Base-by-base conservation (phyloP, 2,113 vertebrate genomes). In the Lycocorax pyrrhopterus region DNA sequence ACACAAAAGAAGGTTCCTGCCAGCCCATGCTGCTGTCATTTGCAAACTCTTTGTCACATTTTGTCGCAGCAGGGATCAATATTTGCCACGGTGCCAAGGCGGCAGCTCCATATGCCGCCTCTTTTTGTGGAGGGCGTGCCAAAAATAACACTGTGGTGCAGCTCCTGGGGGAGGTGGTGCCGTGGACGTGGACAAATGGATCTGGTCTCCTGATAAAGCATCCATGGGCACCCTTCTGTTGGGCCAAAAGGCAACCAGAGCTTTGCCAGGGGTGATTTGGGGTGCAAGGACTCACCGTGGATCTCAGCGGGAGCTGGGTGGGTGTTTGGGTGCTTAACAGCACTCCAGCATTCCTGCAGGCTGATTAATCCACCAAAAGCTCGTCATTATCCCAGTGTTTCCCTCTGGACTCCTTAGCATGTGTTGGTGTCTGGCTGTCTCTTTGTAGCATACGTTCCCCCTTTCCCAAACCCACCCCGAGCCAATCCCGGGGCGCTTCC, bases 301-400 rank as follows among this genome's bases (percentile, higher is more conserved):
- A 12, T 84, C 79, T 56, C 46, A 26, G 87, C 4, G 7, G 67
- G 81, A 83, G 16, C 13, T 17, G 66, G 66, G 64, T 16, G 68
- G 52, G 53, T 62, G 73, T 96, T 93, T 89, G 93, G 89, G 91
- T 84, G 76, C 18, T 92, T 56, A 69, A 35, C 44, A 15, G 41
- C 49, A 26, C 41, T 76, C 76, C 58, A 73, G 17, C 10, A 0
- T 37, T 96, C 58, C 85, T 56, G 63, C 86, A 85, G 90, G 92
- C 81, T 90, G 94, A 69, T 95, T 87, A 96, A 96, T 95, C 92
- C 80, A 76, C 71, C 63, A 74, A 74, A 93, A 94, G 69, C 91
- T 76, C 33, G 9, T 81, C 52, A 96, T 93, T 81, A 93, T 74
- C 74, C 13, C n/a, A 74, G 77, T 32, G 83, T 89, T 91, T 95